phyloP scores from a whole-genome alignment of 2,888 invertebrate genomes.

The Noctua pronuba region DNA sequence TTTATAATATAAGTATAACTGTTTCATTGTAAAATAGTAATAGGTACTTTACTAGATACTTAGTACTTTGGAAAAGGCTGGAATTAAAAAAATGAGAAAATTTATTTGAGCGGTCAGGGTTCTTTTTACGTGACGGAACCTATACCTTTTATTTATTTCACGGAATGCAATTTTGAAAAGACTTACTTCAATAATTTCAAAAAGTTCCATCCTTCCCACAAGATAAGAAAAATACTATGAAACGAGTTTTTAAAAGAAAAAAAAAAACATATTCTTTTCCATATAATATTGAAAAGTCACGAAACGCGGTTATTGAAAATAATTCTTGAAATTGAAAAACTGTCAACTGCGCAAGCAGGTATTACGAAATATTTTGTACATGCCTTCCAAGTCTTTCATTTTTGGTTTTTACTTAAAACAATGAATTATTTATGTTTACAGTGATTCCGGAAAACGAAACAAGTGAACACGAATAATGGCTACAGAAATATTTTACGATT shows the following conservation, averaged over 20 bases:
- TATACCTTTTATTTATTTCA: neutral
- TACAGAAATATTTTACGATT: neutral
- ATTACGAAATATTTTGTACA: neutral
- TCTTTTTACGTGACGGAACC: too few species aligned
- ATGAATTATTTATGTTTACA: neutral
- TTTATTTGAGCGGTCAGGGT: too few species aligned
- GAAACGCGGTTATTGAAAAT: neutral
- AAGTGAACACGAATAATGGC: neutral
- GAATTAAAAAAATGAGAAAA: too few species aligned
- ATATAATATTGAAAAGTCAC: neutral
- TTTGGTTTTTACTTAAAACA: too few species aligned
- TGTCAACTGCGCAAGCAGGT: neutral
- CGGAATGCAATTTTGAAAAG: neutral
- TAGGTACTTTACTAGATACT: too few species aligned
- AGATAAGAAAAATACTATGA: neutral
- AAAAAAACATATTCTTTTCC: neutral
- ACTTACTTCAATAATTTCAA: neutral
- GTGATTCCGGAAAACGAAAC: neutral
- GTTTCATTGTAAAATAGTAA: too few species aligned
- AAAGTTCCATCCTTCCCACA: neutral
- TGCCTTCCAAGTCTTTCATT: neutral
- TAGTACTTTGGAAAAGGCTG: too few species aligned
- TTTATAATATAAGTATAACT: too few species aligned
- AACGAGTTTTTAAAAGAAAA: neutral
- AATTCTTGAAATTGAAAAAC: neutral